These are phyloP conservation scores for Nicator chloris DNA, from an alignment of 2,113 vertebrate species.

Conservation along the genomic window DNA sequence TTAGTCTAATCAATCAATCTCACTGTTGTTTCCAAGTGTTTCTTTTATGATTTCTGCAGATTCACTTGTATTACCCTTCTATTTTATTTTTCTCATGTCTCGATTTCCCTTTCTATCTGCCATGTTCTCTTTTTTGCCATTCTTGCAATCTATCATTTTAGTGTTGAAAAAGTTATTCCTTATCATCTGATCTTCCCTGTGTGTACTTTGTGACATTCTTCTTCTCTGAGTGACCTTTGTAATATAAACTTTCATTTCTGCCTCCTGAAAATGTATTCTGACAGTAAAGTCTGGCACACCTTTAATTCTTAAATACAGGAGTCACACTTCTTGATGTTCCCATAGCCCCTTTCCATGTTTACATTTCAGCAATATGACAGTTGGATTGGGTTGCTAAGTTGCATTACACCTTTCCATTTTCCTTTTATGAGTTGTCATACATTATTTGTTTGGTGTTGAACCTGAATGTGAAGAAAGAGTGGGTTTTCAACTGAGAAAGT, in stretches of 20 bases:
- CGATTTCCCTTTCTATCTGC: slow-evolving; percentile 64
- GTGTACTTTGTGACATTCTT: slow-evolving; percentile 75
- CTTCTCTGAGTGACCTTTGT: slow-evolving; percentile 78
- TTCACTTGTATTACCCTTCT: slow-evolving; percentile 52
- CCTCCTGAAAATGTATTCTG: slow-evolving; percentile 54
- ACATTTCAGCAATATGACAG: background rate
- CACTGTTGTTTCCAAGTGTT: slow-evolving; percentile 63
- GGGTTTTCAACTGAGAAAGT: background rate
- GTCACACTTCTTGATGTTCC: background rate
- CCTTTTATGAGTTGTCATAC: background rate
- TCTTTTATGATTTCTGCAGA: slow-evolving; percentile 66
- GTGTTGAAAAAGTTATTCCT: slow-evolving; percentile 62
- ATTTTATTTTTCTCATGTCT: slow-evolving; percentile 64
- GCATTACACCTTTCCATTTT: background rate
- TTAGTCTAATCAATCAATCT: slow-evolving; percentile 74
- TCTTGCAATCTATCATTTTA: slow-evolving; percentile 67
- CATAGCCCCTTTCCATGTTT: background rate
- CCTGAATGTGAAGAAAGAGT: background rate
- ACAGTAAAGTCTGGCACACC: slow-evolving; percentile 58
- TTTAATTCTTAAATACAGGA: slow-evolving; percentile 62
- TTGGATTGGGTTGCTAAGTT: background rate
- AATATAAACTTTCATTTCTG: slow-evolving; percentile 67
- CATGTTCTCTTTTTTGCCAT: slow-evolving; percentile 14
- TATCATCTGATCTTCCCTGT: slow-evolving; percentile 73
- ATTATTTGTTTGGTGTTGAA: slow-evolving; percentile 41